These are phyloP conservation scores for Nemotelus pantherinus DNA, from an alignment of 2,888 invertebrate species.

Conservation along the genomic window DNA sequence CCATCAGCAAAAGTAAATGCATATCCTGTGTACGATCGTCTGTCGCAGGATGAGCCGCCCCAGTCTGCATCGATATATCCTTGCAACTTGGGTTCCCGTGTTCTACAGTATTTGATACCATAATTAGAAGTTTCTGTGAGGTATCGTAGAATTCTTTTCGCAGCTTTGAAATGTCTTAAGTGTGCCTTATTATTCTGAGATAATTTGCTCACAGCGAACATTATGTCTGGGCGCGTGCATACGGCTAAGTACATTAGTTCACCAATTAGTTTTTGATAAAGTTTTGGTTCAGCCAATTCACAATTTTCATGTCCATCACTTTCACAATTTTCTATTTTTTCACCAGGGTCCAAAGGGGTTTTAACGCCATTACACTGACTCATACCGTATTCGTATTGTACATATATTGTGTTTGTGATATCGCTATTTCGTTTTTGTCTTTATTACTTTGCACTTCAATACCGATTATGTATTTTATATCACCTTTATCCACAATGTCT, in stretches of 20 bases:
- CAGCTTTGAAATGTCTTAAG: conserved; percentile 24
- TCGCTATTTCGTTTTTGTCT: too few relatives aligned
- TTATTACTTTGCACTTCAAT: too few relatives aligned
- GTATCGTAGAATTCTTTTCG: conserved; percentile 57
- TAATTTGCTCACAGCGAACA: conserved; percentile 41
- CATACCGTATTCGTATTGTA: too few relatives aligned
- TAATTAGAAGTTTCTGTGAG: conserved; percentile 51
- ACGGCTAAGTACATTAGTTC: conserved; percentile 45
- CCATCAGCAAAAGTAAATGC: background rate
- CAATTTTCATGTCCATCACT: background rate
- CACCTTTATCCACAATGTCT: too few relatives aligned
- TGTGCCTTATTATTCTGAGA: conserved; percentile 46
- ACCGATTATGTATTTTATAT: too few relatives aligned
- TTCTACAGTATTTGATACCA: background rate
- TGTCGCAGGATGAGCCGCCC: conserved; percentile 50
- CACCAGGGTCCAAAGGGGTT: background rate
- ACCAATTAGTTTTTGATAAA: conserved; percentile 47
- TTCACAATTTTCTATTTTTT: background rate
- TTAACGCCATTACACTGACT: too few relatives aligned
- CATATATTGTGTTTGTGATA: too few relatives aligned
- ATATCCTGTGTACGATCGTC: conserved; percentile 35
- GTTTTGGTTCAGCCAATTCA: background rate
- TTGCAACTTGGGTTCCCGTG: background rate
- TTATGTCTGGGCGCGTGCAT: conserved; percentile 43
- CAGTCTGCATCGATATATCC: conserved; percentile 57